phyloP scores from a whole-genome alignment of 1,140 invertebrate species.

The Amphibalanus amphitrite region DNA sequence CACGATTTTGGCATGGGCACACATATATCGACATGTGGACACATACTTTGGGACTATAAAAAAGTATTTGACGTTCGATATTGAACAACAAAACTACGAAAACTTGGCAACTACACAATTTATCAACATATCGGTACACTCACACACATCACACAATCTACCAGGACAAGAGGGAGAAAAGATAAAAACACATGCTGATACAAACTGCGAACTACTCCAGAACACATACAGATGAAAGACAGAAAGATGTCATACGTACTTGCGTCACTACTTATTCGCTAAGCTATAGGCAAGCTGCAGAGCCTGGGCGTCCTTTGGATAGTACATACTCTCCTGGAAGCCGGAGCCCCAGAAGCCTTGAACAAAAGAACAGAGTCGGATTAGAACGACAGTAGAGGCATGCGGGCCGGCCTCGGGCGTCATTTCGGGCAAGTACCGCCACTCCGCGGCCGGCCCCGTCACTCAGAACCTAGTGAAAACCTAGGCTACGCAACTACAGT shows the following conservation, averaged over 20 bases:
- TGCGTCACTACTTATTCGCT: constrained; percentile 1
- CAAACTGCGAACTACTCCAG: background rate
- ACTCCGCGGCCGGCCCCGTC: too few relatives aligned
- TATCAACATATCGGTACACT: too few relatives aligned
- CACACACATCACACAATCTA: too few relatives aligned
- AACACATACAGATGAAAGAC: background rate
- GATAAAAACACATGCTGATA: background rate
- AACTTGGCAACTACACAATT: too few relatives aligned
- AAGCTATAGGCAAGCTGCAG: constrained; percentile 1
- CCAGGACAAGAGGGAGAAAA: too few relatives aligned
- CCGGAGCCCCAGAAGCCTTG: constrained; percentile 1
- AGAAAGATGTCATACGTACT: background rate
- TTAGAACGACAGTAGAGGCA: background rate
- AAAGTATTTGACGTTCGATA: too few relatives aligned
- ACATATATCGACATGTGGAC: too few relatives aligned
- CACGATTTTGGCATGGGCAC: too few relatives aligned
- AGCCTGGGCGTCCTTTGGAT: background rate
- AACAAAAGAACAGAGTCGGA: background rate
- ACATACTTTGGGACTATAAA: too few relatives aligned
- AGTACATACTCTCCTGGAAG: constrained; percentile 2
- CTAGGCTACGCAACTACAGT: background rate
- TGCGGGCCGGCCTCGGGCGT: background rate
- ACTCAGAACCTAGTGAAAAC: background rate
- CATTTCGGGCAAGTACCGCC: background rate
- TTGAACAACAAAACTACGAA: too few relatives aligned